phyloP scores from a whole-genome alignment of 2,888 invertebrate species.

The Agrotis exclamationis region DNA sequence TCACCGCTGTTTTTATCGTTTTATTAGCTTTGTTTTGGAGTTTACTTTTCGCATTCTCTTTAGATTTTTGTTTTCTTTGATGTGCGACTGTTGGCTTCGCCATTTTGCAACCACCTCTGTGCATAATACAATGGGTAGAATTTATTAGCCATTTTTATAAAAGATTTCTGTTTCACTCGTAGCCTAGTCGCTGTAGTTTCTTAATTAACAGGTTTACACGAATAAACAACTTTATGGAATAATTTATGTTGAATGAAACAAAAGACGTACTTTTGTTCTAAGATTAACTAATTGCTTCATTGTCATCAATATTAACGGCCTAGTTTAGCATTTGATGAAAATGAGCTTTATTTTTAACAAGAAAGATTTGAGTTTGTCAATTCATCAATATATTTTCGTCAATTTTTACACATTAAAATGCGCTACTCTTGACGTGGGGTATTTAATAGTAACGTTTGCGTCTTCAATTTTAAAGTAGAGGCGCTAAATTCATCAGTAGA shows the following conservation, averaged over 20 bases:
- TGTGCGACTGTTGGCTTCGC: conserved; percentile 67
- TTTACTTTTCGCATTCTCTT: conserved; percentile 78
- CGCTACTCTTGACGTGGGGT: neutral
- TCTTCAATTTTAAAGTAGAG: conserved; percentile 21
- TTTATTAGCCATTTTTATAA: conserved; percentile 59
- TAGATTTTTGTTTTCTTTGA: conserved; percentile 80
- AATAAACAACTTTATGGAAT: conserved; percentile 38
- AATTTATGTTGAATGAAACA: conserved; percentile 1
- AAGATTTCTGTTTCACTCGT: conserved; percentile 53
- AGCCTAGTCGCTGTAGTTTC: conserved; percentile 40
- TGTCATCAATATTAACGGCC: conserved; percentile 4
- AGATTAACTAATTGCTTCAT: conserved; percentile 5
- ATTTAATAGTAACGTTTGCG: conserved; percentile 15
- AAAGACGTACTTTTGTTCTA: conserved; percentile 5
- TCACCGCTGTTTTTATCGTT: conserved; percentile 83
- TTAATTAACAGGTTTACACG: conserved; percentile 58
- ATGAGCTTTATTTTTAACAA: neutral
- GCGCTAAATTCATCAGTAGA: conserved; percentile 48
- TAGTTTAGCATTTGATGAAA: neutral
- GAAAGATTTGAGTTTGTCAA: neutral
- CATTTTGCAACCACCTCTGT: conserved; percentile 59
- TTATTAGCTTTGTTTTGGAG: conserved; percentile 84
- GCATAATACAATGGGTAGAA: conserved; percentile 62
- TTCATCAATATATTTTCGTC: neutral
- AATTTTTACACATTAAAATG: neutral